Evolutionary conservation across 92 coral and sea anemone genomes (phyloP).

Genomic region (Montipora capitata): DNA sequence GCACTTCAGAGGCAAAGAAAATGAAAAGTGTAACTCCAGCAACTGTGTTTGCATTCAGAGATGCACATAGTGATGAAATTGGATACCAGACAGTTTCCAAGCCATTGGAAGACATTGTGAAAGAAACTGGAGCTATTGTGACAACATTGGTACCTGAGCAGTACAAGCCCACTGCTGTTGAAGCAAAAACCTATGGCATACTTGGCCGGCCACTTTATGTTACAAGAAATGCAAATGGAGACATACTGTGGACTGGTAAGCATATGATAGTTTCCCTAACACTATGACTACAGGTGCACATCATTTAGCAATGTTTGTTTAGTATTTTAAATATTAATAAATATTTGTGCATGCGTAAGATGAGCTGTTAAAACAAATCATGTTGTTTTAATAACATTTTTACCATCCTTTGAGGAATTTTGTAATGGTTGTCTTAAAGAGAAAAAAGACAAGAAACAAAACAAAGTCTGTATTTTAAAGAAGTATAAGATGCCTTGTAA

Average conservation of each 20-base stretch:
- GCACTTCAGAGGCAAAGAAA: constrained; percentile 40
- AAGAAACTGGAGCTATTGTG: constrained; percentile 49
- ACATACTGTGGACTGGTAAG: constrained; percentile 85
- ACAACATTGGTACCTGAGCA: constrained; percentile 84
- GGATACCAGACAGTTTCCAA: constrained; percentile 74
- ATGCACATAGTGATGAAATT: constrained; percentile 81
- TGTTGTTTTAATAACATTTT: not conserved
- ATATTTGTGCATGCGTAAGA: not conserved
- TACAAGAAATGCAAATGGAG: constrained; percentile 79
- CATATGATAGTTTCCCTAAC: not conserved
- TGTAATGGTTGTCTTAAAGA: constrained; percentile 7
- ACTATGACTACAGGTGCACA: not conserved
- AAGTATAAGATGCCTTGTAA: no score
- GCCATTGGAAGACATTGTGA: constrained; percentile 48
- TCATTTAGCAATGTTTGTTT: constrained; percentile 3
- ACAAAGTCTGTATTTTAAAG: not conserved
- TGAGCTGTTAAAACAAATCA: not conserved
- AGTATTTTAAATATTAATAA: not conserved
- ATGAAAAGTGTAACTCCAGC: constrained; percentile 74
- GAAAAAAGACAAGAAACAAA: not conserved
- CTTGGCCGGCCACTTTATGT: constrained; percentile 79
- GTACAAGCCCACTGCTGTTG: constrained; percentile 66
- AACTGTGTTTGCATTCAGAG: constrained; percentile 69
- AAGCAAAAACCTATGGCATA: constrained; percentile 72
- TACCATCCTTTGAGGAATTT: not conserved